Evolutionary conservation across 1,140 invertebrate genomes (phyloP).

Genomic region (Drosophila azteca): DNA sequence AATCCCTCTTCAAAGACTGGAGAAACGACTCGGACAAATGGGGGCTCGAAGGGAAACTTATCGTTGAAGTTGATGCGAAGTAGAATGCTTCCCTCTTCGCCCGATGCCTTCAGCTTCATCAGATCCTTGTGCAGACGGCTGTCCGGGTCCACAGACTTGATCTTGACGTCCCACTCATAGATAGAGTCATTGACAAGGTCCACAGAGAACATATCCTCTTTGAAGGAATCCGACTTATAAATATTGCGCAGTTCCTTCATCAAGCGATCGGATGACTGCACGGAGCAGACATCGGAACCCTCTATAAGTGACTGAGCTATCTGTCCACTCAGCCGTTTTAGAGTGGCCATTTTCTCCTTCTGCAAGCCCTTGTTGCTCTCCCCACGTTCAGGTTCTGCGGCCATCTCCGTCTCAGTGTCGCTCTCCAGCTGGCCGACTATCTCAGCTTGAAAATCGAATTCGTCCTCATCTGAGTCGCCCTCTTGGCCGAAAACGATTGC

Average conservation of each 20-base stretch:
- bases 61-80: slow-evolving; percentile 99
- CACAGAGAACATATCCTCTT: slow-evolving; percentile 92
- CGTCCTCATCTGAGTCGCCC: slow-evolving; percentile 88
- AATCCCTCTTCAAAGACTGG: slow-evolving; percentile 96
- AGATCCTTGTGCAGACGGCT: slow-evolving; percentile 98
- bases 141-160: slow-evolving; percentile 98
- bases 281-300: slow-evolving; percentile 62
- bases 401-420: slow-evolving; percentile 57
- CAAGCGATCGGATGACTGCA: slow-evolving; percentile 98
- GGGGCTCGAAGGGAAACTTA: slow-evolving; percentile 98
- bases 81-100: slow-evolving; percentile 98
- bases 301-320: slow-evolving; percentile 93
- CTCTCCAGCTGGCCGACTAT: slow-evolving; percentile 87
- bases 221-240: slow-evolving; percentile 98
- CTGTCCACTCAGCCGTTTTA: slow-evolving; percentile 96
- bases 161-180: slow-evolving; percentile 99
- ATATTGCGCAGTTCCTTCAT: slow-evolving; percentile 99
- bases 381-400: slow-evolving; percentile 96
- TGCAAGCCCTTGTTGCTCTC: slow-evolving; percentile 90
- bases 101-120: slow-evolving; percentile 96
- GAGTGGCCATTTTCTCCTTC: slow-evolving; percentile 94
- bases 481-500: slow-evolving; percentile 71
- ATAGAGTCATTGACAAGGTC: slow-evolving; percentile 99
- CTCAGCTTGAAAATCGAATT: slow-evolving; percentile 91
- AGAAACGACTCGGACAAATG: slow-evolving; percentile 98